Base-by-base conservation (phyloP, 2,888 invertebrate species). In the Lithosia quadra region DNA sequence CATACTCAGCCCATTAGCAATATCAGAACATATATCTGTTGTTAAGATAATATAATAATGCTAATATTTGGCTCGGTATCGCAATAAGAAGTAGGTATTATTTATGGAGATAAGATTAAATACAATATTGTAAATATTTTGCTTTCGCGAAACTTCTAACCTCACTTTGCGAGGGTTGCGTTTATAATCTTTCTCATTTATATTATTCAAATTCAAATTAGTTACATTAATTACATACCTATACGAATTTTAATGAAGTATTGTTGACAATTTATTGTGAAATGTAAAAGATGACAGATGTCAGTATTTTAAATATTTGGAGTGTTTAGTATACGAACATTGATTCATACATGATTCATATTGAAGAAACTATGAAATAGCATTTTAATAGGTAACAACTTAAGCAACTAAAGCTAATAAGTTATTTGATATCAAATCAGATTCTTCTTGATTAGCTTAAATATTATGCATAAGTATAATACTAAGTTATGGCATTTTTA, bases 61-160 rank as follows among this genome's bases (percentile, higher is more conserved):
- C 56, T 13, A 13, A 22, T 1, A 24, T 56, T 56, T 56, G 13
- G 24, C 13, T 24, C 13, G 10, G 1, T 15, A 62, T 61, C 24
- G 22, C 22, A 43, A 43, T n/a, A 28, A 61, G 36, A 39, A 39
- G 39, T 39, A 22, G 39, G 43, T 28, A 24, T 61, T 33, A 62
- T n/a, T 49, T 11, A 49, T 28, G 28, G 5, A 49, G 49, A 62
- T 62, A 62, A 62, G 49, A 49, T 62, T 61, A 43, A 22, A 15
- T 18, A 18, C 28, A 24, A 15, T n/a, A 15, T 9, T 55, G 22
- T 15, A n/a, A 39, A 39, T 56, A 39, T 60, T 61, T 61, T 24
- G 13, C 43, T 18, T 62, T 62, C 62, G 62, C 49, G 62, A 49
- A 62, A 49, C 43, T 62, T 62, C 43, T 62, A 28, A 49, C 18